Percentiles rank a stretch among this genome's conserved stretches.
Evolutionary conservation across 2,113 vertebrate species (phyloP).

Genomic region (Chauna torquata): DNA sequence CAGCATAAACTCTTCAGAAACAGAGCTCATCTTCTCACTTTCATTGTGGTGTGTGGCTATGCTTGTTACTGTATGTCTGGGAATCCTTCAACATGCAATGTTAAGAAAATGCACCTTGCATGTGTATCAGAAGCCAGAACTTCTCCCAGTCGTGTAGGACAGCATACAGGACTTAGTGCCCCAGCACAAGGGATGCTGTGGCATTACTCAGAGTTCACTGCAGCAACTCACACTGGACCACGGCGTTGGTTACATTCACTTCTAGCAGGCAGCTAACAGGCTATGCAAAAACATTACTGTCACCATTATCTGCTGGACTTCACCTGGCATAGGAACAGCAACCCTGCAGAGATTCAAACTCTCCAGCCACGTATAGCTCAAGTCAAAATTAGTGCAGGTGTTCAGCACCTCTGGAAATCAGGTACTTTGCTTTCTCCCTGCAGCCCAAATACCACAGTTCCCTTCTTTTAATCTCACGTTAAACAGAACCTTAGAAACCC

Average conservation of each 20-base stretch:
- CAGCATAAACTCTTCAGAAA: neutral
- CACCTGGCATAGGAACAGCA: neutral
- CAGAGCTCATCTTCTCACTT: neutral
- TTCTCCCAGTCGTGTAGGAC: neutral
- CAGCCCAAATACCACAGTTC: neutral
- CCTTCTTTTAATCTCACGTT: neutral
- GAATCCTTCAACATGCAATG: neutral
- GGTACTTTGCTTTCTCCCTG: neutral
- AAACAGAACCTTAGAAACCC: neutral
- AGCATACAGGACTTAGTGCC: neutral
- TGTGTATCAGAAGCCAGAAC: neutral
- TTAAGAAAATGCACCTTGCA: neutral
- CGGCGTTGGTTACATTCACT: neutral
- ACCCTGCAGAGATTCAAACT: neutral
- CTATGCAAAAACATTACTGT: neutral
- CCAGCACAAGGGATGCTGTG: neutral
- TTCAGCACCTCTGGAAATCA: neutral
- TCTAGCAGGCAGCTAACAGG: neutral
- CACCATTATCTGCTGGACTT: neutral
- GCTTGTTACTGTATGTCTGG: neutral
- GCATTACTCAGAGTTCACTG: neutral
- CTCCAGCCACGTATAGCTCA: rapidly evolving
- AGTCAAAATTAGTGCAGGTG: neutral
- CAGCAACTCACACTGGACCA: neutral
- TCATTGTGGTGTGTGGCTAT: neutral